Base-by-base conservation (phyloP, 2,888 invertebrate genomes). In the Cryptops parisi region DNA sequence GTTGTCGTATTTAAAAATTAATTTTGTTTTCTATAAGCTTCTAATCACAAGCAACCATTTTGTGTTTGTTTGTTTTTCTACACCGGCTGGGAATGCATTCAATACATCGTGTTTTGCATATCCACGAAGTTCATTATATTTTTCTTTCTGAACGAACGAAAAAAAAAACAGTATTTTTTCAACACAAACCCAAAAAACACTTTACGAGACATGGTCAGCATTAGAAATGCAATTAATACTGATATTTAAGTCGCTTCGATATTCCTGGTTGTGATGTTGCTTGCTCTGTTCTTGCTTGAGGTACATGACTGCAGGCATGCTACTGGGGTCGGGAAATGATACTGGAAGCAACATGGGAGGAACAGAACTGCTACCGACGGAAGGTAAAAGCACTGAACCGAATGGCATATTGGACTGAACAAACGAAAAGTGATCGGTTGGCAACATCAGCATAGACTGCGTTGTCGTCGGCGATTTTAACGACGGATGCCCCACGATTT, bases 321-420 rank as follows among this genome's bases (percentile, higher is more conserved):
- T 38, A 33, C n/a, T 50, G n/a, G 50, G 50, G 24, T 50, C 50
- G 40, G 26, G 50, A 27, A 50, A 50, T 43, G 50, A 40, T 24
- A 50, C 50, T 9, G 50, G 50, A 41, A 50, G 43, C 25, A 50
- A n/a, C 50, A 50, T 50, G 17, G 50, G 50, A n/a, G 40, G 50
- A 38, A 50, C 40, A 15, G 41, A 24, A 21, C 43, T 21, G 19
- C 43, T 41, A 17, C 43, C 43, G 17, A 46, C 24, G 6, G 46
- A 46, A 6, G 46, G 25, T 17, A 46, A 9, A 9, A 46, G 17
- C 23, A 46, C 19, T 9, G 46, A 46, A 21, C 52, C 40, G 5
- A 52, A 23, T 19, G 24, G 45, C 52, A 52, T 43, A 2, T 45
- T 40, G 19, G 52, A 45, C 23, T 43, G 52, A 12, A 52, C 44